These are phyloP conservation scores for Ormyrus rosae DNA, from an alignment of 2,888 invertebrate species.

Conservation along the genomic window DNA sequence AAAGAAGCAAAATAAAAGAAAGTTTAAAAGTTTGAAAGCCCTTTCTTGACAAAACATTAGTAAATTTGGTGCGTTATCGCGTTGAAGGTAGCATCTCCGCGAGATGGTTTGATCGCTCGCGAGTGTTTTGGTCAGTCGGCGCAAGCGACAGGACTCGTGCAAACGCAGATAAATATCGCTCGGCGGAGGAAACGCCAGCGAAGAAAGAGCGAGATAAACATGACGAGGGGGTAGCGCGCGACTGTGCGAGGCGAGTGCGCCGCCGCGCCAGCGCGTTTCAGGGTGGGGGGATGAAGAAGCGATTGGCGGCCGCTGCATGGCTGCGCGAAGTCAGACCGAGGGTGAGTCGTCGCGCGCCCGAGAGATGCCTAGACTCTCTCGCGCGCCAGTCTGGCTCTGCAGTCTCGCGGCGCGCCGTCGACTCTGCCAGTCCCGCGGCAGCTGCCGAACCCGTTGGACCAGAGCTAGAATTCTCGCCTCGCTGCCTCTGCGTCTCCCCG, in stretches of 20 bases:
- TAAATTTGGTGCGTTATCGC: too few species aligned
- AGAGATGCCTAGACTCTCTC: slow-evolving; percentile 21
- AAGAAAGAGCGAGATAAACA: slow-evolving; percentile 14
- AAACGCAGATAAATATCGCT: too few species aligned
- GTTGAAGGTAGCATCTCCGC: too few species aligned
- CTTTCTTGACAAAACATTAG: too few species aligned
- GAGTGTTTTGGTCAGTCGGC: too few species aligned
- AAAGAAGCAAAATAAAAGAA: too few species aligned
- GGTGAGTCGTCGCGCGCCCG: slow-evolving; percentile 10
- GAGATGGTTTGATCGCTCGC: too few species aligned
- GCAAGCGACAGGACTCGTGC: too few species aligned
- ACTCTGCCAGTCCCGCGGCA: slow-evolving; percentile 50
- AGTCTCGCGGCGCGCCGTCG: slow-evolving; percentile 29
- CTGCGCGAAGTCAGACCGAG: slow-evolving; percentile 8
- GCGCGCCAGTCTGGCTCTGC: slow-evolving; percentile 46
- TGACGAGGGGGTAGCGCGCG: not conserved
- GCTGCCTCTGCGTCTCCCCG: too few species aligned
- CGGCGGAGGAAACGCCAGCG: not conserved
- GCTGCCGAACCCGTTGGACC: slow-evolving; percentile 38
- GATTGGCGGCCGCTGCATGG: slow-evolving; percentile 31
- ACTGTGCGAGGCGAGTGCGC: not conserved
- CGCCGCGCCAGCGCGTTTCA: too few species aligned
- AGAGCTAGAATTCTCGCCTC: not conserved
- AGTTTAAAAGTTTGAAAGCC: too few species aligned
- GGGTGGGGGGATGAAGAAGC: slow-evolving; percentile 13